Evolutionary conservation across 1,140 invertebrate genomes (phyloP).

Genomic region (Drosophila hydei): DNA sequence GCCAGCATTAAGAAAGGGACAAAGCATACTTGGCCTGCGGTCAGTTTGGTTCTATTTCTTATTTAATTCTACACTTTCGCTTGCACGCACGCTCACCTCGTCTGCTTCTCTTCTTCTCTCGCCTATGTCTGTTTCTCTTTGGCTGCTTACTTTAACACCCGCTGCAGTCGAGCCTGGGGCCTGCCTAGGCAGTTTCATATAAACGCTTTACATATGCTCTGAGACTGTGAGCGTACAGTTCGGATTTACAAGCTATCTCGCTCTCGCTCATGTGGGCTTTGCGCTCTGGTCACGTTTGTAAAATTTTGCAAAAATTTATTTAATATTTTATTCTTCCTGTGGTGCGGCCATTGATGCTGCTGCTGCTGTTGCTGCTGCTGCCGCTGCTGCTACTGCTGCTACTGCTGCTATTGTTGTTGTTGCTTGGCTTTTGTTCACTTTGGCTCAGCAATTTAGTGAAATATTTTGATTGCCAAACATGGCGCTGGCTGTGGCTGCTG

Average conservation of each 20-base stretch:
- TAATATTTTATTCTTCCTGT: conserved; percentile 74
- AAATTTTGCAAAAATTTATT: conserved; percentile 71
- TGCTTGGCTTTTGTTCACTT: conserved; percentile 47
- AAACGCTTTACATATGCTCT: conserved; percentile 55
- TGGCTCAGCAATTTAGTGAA: conserved; percentile 75
- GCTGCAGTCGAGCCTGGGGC: not conserved
- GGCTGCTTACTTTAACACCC: not conserved
- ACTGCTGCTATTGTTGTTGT: conserved; percentile 29
- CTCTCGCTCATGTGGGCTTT: not conserved
- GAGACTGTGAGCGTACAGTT: conserved; percentile 34
- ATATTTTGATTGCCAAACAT: conserved; percentile 81
- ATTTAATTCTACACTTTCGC: conserved; percentile 74
- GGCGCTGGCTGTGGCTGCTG: conserved; percentile 42
- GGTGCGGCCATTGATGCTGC: conserved; percentile 36
- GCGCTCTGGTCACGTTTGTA: conserved; percentile 70
- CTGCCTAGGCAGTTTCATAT: conserved; percentile 19
- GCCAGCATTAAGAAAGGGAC: not conserved
- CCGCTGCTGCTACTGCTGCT: conserved; percentile 30
- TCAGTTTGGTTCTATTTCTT: conserved; percentile 76
- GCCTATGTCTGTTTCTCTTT: not conserved
- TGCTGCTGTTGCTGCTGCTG: conserved; percentile 17
- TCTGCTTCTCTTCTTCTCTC: not conserved
- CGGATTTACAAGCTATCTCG: conserved; percentile 13
- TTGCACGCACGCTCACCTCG: not conserved
- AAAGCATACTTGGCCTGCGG: conserved; percentile 45